A percentile compares a stretch with the other conserved stretches of the same genome.
These are phyloP conservation scores for Cantharis nigra DNA, from an alignment of 2,888 invertebrate species.

Conservation along the genomic window DNA sequence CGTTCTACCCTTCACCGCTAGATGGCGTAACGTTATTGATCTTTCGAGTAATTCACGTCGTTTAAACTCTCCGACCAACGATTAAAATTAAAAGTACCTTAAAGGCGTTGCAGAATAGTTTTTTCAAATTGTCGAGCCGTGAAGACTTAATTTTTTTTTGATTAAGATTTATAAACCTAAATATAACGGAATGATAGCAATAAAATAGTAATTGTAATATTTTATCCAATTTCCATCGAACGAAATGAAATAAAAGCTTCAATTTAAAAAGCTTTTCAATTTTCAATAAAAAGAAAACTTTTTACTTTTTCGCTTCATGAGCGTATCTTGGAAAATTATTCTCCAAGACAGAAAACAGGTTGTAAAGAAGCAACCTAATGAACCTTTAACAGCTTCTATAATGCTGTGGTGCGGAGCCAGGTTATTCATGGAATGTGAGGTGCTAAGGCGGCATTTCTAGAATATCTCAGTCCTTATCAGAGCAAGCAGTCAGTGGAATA, in stretches of 20 bases:
- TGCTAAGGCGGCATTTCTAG: conserved; percentile 34
- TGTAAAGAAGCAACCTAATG: conserved; percentile 33
- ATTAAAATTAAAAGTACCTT: background rate
- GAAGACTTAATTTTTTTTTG: background rate
- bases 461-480: conserved; percentile 29
- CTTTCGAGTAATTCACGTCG: background rate
- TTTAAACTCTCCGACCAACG: background rate
- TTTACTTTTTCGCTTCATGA: background rate
- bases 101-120: background rate
- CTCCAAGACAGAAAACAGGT: conserved; percentile 10
- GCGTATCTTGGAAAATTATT: background rate
- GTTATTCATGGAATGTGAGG: conserved; percentile 36
- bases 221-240: background rate
- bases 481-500: conserved; percentile 19
- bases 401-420: conserved; percentile 30
- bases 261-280: background rate
- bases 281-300: background rate
- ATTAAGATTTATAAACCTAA: background rate
- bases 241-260: background rate
- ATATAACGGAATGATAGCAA: too few species aligned
- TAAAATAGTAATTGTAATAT: background rate
- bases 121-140: background rate
- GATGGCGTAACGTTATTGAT: conserved; percentile 6
- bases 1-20: background rate
- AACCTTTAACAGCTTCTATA: conserved; percentile 33